These are phyloP conservation scores for Lepetodrilus schrolli DNA, from an alignment of 2,888 invertebrate genomes.

Conservation along the genomic window DNA sequence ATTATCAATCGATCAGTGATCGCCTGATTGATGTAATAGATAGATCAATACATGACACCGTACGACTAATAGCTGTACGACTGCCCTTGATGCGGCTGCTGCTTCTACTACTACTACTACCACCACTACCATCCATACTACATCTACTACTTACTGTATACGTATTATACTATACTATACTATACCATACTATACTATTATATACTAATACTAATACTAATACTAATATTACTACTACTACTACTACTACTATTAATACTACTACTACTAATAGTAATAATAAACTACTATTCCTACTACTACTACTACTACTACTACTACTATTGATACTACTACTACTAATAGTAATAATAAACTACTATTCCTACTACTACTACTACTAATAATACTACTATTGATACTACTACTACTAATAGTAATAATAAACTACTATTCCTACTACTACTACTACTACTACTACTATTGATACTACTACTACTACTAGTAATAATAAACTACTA, in stretches of 20 bases:
- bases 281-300: too few species aligned
- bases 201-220: neutral
- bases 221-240: constrained; percentile 6
- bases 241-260: neutral
- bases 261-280: neutral
- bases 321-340: neutral
- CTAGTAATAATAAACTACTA: neutral
- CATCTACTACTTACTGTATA: neutral
- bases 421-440: neutral
- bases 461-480: neutral
- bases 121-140: neutral
- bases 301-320: neutral
- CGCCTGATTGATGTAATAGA: constrained; percentile 7
- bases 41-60: neutral
- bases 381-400: neutral
- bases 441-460: neutral
- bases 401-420: neutral
- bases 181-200: neutral
- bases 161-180: neutral
- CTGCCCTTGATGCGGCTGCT: neutral
- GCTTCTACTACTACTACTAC: neutral
- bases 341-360: too few species aligned
- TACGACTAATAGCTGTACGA: neutral
- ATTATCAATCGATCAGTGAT: constrained; percentile 9
- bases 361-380: neutral